These are phyloP conservation scores for Aleadryas rufinucha DNA, from an alignment of 2,113 vertebrate species.

Conservation along the genomic window DNA sequence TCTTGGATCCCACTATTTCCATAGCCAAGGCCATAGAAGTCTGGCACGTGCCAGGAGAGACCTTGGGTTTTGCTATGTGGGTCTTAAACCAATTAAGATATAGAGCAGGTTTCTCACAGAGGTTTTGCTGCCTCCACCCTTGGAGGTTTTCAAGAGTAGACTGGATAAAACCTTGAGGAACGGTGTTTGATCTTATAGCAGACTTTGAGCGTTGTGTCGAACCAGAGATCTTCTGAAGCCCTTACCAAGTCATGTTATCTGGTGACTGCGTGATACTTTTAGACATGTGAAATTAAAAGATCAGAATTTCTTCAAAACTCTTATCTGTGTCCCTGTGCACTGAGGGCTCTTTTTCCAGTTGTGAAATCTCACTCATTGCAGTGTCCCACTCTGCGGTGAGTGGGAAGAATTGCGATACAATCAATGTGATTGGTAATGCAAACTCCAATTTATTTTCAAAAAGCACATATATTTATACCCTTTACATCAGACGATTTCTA, in stretches of 20 bases:
- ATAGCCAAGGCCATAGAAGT: background rate
- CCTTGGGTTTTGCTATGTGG: background rate
- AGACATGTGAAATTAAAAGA: background rate
- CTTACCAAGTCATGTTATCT: background rate
- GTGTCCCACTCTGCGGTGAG: background rate
- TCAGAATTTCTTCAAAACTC: background rate
- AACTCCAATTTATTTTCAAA: too few relatives aligned
- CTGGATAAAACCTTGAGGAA: background rate
- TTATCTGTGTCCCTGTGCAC: background rate
- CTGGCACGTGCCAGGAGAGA: background rate
- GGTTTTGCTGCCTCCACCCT: background rate
- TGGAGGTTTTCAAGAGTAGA: rapidly evolving
- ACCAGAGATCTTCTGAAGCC: background rate
- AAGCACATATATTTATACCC: too few relatives aligned
- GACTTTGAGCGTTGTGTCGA: background rate
- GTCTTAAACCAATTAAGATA: background rate
- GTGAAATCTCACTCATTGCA: background rate
- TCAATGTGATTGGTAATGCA: too few relatives aligned
- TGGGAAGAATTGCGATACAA: too few relatives aligned
- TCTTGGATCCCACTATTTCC: background rate
- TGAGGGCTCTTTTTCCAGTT: background rate
- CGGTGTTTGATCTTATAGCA: background rate
- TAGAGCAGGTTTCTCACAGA: background rate
- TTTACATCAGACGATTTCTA: too few relatives aligned
- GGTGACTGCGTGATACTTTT: background rate